A percentile compares a stretch with the other conserved stretches of the same genome.
Conservation (phyloP, 2,113 vertebrate genomes). For the Muntiacus muntjak region DNA sequence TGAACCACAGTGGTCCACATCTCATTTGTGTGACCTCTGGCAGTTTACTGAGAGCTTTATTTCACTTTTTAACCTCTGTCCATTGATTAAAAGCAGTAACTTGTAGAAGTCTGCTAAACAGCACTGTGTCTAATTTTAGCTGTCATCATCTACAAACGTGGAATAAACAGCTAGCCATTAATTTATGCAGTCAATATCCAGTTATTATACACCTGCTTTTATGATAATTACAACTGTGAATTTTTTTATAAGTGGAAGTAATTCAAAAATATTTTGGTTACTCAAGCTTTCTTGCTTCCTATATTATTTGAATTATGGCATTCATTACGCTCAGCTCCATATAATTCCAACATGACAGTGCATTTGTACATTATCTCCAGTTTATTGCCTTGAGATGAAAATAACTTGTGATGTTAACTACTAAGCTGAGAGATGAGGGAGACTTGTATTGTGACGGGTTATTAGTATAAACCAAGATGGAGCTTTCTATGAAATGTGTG, state of each 20-base stretch:
- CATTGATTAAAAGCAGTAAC: background rate
- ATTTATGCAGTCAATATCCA: background rate
- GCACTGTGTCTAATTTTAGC: background rate
- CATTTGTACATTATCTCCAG: background rate
- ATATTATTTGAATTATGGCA: background rate
- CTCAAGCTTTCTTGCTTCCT: background rate
- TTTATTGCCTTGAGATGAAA: background rate
- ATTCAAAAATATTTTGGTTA: background rate
- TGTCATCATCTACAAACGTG: background rate
- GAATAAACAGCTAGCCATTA: background rate
- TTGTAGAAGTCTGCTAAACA: background rate
- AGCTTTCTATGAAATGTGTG: background rate
- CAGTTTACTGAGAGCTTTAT: accelerated
- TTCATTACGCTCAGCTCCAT: background rate
- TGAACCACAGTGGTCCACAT: accelerated
- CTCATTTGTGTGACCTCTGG: background rate
- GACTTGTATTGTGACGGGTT: background rate
- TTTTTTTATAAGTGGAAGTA: background rate
- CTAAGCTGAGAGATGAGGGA: background rate
- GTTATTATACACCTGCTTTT: background rate
- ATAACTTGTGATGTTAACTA: background rate
- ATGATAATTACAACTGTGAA: background rate
- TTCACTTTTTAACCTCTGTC: background rate
- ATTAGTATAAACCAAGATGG: background rate
- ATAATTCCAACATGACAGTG: background rate